Evolutionary conservation across 1,140 invertebrate genomes (phyloP), one percentile per base, ranked within the genome.

Genomic region (Triops cancriformis): DNA sequence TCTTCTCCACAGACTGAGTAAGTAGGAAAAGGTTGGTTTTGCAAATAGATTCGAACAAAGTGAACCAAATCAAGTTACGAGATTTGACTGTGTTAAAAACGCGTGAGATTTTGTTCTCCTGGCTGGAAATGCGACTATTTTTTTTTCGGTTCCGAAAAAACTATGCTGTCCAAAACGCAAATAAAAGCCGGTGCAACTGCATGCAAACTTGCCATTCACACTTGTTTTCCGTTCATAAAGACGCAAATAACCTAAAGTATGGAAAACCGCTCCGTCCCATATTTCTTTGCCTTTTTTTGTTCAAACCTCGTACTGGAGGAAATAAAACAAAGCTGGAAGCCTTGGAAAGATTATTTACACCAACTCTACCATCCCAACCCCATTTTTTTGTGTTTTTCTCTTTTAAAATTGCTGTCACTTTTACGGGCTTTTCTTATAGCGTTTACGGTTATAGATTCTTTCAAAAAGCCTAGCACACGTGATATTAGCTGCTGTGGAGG

Each of bases 141-240:
- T 23, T 64, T 18, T 10, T 64, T 23, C 18, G 23, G 51, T 23
- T 64, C 3, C 51, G 51, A 64, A 23, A n/a, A 64, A 64, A 64
- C 51, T 64, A 10, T 23, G 51, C 51, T 23, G 23, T 64, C 6
- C 14, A 18, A 64, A 64, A 64, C 51, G 14, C 4, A 64, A 37
- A 37, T 37, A 37, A 64, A 64, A 64, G 51, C 51, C 23, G 51
- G 51, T 64, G 51, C 51, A 23, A 64, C 51, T n/a, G 51, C 51
- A 64, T 64, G 51, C 51, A 64, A 64, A 64, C 51, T 64, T 64
- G 51, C 51, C 51, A 64, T 64, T 64, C 51, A 64, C 51, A 64
- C 51, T 64, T 37, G 31, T 37, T 64, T 64, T 64, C 18, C 45
- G 51, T 14, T 64, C 51, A 23, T 64, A 23, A 64, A 64, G 31